phyloP scores from a whole-genome alignment of 53 echinoderm and acorn worm species.

The Paracentrotus lividus region DNA sequence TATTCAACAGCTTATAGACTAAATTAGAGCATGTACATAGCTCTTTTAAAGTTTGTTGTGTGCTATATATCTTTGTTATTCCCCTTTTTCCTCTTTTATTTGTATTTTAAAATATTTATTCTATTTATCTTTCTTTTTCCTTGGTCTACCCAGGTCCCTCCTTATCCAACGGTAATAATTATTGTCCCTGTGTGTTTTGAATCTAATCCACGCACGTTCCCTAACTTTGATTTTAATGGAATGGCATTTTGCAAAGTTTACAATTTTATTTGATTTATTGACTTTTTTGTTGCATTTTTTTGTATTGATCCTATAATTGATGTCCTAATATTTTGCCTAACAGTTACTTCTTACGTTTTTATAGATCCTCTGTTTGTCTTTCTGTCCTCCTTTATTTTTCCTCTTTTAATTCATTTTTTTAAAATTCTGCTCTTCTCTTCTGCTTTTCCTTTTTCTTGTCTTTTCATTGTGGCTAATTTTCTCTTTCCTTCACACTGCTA shows the following conservation, averaged over 20 bases:
- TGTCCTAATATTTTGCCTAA: not conserved
- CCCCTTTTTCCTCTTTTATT: too few species aligned
- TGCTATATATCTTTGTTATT: too few species aligned
- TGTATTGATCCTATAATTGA: not conserved
- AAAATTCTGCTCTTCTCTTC: too few species aligned
- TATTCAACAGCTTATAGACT: not conserved
- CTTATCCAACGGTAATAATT: constrained; percentile 66
- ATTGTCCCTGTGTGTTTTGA: not conserved
- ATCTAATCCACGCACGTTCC: not conserved
- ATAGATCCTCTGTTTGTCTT: not conserved
- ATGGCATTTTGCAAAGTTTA: not conserved
- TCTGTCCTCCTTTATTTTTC: not conserved
- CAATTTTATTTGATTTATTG: not conserved
- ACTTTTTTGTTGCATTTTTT: not conserved
- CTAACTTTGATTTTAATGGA: not conserved
- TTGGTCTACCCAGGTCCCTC: constrained; percentile 6
- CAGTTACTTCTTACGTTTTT: not conserved
- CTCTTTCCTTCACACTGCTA: not conserved
- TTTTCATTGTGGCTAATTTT: too few species aligned
- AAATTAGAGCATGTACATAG: too few species aligned
- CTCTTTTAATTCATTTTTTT: not conserved
- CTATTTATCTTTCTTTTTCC: not conserved
- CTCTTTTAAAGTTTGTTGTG: too few species aligned
- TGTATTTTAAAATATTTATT: not conserved
- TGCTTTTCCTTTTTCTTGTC: too few species aligned